Conservation (phyloP, 1,140 invertebrate genomes). For the Cryptotermes secundus region DNA sequence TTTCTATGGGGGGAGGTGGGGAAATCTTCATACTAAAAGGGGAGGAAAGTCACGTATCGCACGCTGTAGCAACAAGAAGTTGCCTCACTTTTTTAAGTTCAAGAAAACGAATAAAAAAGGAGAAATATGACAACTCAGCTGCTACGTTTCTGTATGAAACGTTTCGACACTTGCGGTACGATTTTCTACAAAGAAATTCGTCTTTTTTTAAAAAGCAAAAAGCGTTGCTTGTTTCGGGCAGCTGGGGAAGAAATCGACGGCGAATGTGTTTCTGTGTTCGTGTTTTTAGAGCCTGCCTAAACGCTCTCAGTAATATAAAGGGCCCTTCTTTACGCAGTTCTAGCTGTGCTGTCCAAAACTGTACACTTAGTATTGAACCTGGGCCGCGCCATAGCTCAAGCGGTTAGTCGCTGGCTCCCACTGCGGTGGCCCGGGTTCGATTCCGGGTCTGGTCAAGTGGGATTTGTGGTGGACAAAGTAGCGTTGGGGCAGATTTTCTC, state of each 20-base stretch:
- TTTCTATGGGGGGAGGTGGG: too few relatives aligned
- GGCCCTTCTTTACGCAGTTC: too few relatives aligned
- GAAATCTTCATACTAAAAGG: not conserved
- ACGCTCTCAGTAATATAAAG: too few relatives aligned
- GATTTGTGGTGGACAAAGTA: too few relatives aligned
- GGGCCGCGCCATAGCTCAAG: too few relatives aligned
- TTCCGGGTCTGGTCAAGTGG: too few relatives aligned
- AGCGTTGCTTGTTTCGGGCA: not conserved
- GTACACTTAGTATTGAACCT: too few relatives aligned
- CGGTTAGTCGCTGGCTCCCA: too few relatives aligned
- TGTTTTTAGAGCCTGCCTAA: not conserved
- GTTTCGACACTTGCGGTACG: slow-evolving; percentile 2
- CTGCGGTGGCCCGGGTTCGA: too few relatives aligned
- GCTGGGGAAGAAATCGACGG: not conserved
- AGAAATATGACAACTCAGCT: not conserved
- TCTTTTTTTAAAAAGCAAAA: not conserved
- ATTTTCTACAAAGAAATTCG: not conserved
- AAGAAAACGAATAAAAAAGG: not conserved
- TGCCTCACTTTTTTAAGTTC: slow-evolving; percentile 10
- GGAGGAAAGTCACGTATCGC: not conserved
- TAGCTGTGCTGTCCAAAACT: too few relatives aligned
- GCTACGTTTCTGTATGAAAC: not conserved
- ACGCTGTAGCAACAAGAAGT: not conserved
- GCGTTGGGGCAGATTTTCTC: too few relatives aligned
- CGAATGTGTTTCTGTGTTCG: not conserved